Evolutionary conservation across 1,140 invertebrate genomes (phyloP).

Genomic region (Tetranychus cinnabarinus): DNA sequence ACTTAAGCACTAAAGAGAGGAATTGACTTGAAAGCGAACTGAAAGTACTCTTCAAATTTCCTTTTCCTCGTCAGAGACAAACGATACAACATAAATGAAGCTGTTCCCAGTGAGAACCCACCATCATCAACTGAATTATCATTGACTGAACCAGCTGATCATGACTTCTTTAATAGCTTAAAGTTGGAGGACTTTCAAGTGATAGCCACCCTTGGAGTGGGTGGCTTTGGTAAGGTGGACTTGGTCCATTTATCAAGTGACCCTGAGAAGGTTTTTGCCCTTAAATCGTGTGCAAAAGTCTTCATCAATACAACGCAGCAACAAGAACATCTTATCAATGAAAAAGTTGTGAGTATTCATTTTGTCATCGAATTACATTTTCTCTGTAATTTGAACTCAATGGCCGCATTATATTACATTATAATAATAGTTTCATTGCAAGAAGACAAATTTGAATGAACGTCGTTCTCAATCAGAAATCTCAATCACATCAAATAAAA

Average conservation of each 20-base stretch:
- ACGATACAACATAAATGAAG: neutral
- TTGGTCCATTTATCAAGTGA: conserved; percentile 62
- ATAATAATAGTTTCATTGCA: no score
- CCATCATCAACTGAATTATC: neutral
- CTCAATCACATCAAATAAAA: no score
- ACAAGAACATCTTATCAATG: conserved; percentile 96
- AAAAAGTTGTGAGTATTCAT: conserved; percentile 33
- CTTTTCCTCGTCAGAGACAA: neutral
- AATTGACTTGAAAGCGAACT: neutral
- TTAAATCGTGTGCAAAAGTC: conserved; percentile 97
- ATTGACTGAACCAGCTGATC: no score
- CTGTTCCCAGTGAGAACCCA: neutral
- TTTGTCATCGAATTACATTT: neutral
- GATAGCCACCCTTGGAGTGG: conserved; percentile 65
- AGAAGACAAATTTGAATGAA: no score
- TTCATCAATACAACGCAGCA: conserved; percentile 95
- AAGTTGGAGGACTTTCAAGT: conserved; percentile 60
- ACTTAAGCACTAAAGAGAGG: neutral
- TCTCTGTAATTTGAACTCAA: neutral
- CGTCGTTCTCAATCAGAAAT: no score
- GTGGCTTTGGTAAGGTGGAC: conserved; percentile 90
- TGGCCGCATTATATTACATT: no score
- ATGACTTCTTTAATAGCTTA: conserved; percentile 20
- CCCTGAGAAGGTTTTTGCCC: conserved; percentile 53
- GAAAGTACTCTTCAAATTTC: neutral